Evolutionary conservation across 2,888 invertebrate species (phyloP).

Genomic region (Ctena decussata): DNA sequence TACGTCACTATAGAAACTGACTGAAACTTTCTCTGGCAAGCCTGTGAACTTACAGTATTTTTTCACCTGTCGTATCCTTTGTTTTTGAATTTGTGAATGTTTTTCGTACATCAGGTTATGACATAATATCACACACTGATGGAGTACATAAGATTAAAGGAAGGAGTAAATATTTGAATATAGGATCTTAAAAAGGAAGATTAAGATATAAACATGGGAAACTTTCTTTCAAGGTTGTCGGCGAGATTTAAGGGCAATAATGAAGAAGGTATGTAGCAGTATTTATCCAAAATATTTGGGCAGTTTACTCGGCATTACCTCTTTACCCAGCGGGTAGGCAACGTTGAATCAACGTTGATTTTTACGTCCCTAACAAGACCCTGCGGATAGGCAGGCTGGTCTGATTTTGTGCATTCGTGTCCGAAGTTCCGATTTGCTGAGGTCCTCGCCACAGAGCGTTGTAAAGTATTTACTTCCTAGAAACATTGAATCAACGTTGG

Average conservation of each 20-base stretch:
- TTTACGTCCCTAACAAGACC: no score
- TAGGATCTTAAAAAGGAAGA: background rate
- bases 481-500: no score
- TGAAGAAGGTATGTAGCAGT: background rate
- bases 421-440: no score
- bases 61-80: background rate
- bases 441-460: no score
- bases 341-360: no score
- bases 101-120: background rate
- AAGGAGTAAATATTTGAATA: background rate
- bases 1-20: background rate
- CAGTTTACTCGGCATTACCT: no score
- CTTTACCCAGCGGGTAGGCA: no score
- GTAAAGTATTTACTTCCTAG: no score
- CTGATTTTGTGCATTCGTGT: no score
- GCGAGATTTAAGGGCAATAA: background rate
- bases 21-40: background rate
- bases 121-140: background rate
- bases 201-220: background rate
- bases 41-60: background rate
- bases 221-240: background rate
- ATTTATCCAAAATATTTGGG: no score
- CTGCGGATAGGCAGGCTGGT: no score
- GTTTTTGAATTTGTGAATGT: background rate
- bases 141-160: background rate